Evolutionary conservation across 2,888 invertebrate species (phyloP).

Genomic region (Saturnia japonica): DNA sequence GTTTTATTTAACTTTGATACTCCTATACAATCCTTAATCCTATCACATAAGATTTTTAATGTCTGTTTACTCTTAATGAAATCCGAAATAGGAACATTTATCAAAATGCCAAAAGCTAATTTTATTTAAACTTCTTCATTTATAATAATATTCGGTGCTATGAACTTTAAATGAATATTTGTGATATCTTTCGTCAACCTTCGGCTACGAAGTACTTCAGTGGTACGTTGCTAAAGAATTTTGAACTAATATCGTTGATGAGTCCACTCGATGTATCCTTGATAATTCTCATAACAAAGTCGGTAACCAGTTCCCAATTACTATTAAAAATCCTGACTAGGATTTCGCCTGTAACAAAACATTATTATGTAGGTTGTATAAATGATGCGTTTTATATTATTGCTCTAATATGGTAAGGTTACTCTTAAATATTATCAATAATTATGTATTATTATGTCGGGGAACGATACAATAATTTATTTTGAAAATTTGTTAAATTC

Average conservation of each 20-base stretch:
- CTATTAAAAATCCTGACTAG: conserved; percentile 43
- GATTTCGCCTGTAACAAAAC: conserved; percentile 42
- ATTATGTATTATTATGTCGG: too few relatives aligned
- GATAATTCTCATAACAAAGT: conserved; percentile 38
- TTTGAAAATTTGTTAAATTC: too few relatives aligned
- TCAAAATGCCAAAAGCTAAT: background rate
- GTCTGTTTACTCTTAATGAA: background rate
- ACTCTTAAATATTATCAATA: too few relatives aligned
- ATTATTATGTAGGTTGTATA: too few relatives aligned
- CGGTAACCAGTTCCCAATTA: conserved; percentile 42
- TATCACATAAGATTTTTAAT: too few relatives aligned
- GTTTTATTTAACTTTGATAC: too few relatives aligned
- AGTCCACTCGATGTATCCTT: conserved; percentile 38
- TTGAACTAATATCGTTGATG: conserved; percentile 26
- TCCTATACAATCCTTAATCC: too few relatives aligned
- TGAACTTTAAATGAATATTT: background rate
- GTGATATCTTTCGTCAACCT: conserved; percentile 19
- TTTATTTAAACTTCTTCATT: background rate
- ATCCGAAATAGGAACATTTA: background rate
- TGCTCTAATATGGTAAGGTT: too few relatives aligned
- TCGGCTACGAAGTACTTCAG: conserved; percentile 31
- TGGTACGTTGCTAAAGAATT: conserved; percentile 31
- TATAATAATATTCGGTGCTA: background rate
- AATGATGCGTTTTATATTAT: too few relatives aligned
- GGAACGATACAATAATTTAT: too few relatives aligned